Evolutionary conservation across 92 coral and sea anemone species (phyloP), one percentile per base, ranked within the genome.

Genomic region (Paramuricea clavata): DNA sequence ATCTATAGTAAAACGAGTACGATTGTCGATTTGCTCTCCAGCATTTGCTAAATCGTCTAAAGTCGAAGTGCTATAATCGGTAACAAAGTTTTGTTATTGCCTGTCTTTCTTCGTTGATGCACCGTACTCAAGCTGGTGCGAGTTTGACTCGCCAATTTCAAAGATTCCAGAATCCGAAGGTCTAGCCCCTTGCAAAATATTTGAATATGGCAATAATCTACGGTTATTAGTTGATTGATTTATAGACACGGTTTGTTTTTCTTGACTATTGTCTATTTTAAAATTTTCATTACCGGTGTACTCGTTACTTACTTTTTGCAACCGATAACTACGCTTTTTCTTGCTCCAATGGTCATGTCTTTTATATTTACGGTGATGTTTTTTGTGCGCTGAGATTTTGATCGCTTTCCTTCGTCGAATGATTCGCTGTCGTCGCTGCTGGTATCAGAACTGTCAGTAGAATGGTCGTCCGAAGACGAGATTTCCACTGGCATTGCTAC

Each of bases 311-410:
- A 26, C 31, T 6, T 11, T 26, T n/a, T 0, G 68, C 28, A 21
- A 11, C 23, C 68, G 28, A 60, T 21, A 2, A 60, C 23, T 6
- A 15, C n/a, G 31, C 68, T 17, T 22, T 26, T 21, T 60, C 33
- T 60, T 60, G 28, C 68, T n/a, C 68, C 15, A 2, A 8, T 60
- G 8, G 28, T 26, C 33, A 26, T 15, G 68, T 1, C 68, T 60
- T 60, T 60, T 60, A 21, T 60, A 60, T 60, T 60, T 60, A 21
- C 68, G 68, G 32, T 31, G 33, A 60, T 21, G n/a, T n/a, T 60
- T 60, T 11, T 60, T 60, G 68, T 6, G 23, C 68, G 68, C 68
- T 31, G 68, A 60, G 68, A 60, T 15, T 60, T 60, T 60, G 68
- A 17, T 60, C 68, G 68, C 68, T 10, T 60, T 60, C 23, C 68